Evolutionary conservation across 2,888 invertebrate species (phyloP), one percentile per base, ranked within the genome.

Genomic region (Callosobruchus maculatus): DNA sequence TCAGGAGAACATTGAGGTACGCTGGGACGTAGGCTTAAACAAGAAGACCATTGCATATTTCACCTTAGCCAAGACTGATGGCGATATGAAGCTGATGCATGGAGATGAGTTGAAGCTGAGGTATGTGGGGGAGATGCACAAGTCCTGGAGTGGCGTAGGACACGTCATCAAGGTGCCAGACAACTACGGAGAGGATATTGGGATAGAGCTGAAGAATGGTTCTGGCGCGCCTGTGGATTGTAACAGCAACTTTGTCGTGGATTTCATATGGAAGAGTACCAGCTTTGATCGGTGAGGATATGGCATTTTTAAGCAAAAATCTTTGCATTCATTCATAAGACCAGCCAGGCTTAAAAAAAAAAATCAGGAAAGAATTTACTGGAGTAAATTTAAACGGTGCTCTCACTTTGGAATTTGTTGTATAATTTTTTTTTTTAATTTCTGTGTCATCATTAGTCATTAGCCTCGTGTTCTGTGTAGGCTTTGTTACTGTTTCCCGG

Each of bases 181-280:
- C 84, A 97, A 99, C 88, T 98, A 94, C 86, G 98, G 97, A 3
- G 99, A 99, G 84, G 99, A 99, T 86, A 96, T 99, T 20, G 99
- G 98, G 0, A 93, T 99, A 67, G 99, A 99, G 85, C 88, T 99
- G 84, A 98, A 98, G 85, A 94, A 94, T 80, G 95, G 94, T 80
- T 92, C 94, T 0, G 97, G 96, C 22, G 97, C 98, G 0, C 99
- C 99, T 0, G 93, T 94, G 0, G 98, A 98, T 81, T 96, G 96
- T 87, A 95, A 95, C 71, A 95, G 96, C 80, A 97, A 97, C 88
- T 99, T 98, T 88, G 96, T 97, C 0, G 97, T 99, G 3, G 99
- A 99, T 87, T 99, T 98, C 87, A 98, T 99, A 72, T 99, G 98
- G 99, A 99, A 99, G 87, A 97, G 98, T 79, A 99, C 98, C 0